Percentiles rank a stretch among this genome's conserved stretches.
Conservation (phyloP, 1,140 invertebrate species). For the Pomacea maculata region DNA sequence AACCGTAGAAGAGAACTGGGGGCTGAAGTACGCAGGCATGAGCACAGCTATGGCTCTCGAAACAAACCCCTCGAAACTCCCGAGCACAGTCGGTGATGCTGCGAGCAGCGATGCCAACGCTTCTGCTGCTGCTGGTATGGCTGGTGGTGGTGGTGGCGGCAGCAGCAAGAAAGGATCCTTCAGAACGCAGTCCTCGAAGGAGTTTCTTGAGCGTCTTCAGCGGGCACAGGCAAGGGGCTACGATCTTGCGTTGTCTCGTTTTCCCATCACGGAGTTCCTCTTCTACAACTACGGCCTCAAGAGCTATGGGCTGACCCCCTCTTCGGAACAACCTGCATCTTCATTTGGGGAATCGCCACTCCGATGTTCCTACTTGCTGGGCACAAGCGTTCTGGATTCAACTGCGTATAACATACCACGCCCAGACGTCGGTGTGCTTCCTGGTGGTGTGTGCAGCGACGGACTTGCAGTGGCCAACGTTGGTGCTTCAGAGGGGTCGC, state of each 20-base stretch:
- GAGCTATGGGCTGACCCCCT: constrained; percentile 7
- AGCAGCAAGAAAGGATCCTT: background rate
- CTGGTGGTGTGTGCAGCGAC: background rate
- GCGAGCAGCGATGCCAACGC: too few relatives aligned
- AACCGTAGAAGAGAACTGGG: background rate
- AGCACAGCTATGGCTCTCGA: too few relatives aligned
- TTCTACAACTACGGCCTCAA: constrained; percentile 26
- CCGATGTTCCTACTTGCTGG: background rate
- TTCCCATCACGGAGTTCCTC: constrained; percentile 26
- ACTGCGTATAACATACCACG: background rate
- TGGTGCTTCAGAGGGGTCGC: background rate
- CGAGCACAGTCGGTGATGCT: too few relatives aligned
- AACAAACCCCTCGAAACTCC: too few relatives aligned
- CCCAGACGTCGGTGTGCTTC: background rate
- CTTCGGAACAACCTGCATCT: background rate
- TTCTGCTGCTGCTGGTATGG: too few relatives aligned
- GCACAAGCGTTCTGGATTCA: background rate
- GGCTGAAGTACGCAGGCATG: too few relatives aligned
- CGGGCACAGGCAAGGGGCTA: constrained; percentile 11
- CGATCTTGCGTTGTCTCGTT: constrained; percentile 12
- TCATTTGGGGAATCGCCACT: background rate
- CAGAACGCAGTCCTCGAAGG: constrained; percentile 13
- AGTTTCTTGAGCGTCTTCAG: constrained; percentile 19
- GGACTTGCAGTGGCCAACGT: background rate
- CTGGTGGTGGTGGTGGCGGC: too few relatives aligned